These are phyloP conservation scores for Argyra leucocephala DNA, from an alignment of 2,888 invertebrate species.

Conservation along the genomic window DNA sequence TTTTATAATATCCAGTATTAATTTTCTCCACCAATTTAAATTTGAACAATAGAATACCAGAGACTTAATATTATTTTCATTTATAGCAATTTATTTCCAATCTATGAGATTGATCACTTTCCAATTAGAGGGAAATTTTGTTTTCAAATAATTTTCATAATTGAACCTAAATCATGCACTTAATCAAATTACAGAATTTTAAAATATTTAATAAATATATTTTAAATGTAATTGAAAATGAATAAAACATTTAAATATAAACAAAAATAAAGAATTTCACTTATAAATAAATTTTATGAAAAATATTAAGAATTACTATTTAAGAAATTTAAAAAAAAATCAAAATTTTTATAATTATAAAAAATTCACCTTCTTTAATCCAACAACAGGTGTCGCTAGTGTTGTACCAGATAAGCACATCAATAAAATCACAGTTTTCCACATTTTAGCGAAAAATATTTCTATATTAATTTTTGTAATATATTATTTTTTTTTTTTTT, in stretches of 20 bases:
- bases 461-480: too few species aligned
- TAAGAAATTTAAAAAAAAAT: background rate
- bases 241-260: too few species aligned
- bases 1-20: background rate
- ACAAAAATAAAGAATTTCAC: too few species aligned
- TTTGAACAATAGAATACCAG: background rate
- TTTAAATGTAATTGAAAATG: too few species aligned
- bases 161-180: too few species aligned
- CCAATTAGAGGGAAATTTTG: background rate
- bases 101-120: background rate
- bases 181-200: background rate
- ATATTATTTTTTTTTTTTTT: too few species aligned
- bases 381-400: conserved; percentile 34
- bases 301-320: too few species aligned
- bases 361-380: background rate
- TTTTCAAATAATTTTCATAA: background rate
- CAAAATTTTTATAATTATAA: background rate
- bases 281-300: too few species aligned
- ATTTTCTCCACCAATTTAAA: background rate
- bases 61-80: background rate
- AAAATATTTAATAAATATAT: background rate
- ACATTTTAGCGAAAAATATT: too few species aligned
- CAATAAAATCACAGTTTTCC: conserved; percentile 32
- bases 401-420: conserved; percentile 33
- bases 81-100: too few species aligned